Conservation (phyloP, 2,888 invertebrate genomes). For the Mesorhabditis sp. region DNA sequence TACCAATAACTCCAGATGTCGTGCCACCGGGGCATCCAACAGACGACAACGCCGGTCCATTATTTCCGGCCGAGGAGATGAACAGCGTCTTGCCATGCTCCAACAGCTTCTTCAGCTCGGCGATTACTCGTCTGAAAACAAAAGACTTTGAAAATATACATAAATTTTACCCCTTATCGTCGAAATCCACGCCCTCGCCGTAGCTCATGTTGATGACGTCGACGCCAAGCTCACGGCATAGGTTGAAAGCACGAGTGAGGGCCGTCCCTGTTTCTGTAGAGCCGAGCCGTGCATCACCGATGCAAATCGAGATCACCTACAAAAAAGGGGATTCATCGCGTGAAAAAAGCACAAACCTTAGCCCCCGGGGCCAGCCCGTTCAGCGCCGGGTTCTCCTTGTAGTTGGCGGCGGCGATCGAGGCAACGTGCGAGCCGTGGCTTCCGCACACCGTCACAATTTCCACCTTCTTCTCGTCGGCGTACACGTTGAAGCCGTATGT, state of each 20-base stretch:
- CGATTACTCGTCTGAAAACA: slow-evolving; percentile 73
- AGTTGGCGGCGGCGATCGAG: slow-evolving; percentile 86
- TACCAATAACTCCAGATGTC: slow-evolving; percentile 34
- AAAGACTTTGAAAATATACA: slow-evolving; percentile 68
- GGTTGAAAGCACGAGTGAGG: slow-evolving; percentile 74
- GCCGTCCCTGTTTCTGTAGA: slow-evolving; percentile 96
- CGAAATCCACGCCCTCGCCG: slow-evolving; percentile 89
- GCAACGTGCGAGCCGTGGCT: slow-evolving; percentile 97
- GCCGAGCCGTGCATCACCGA: slow-evolving; percentile 78
- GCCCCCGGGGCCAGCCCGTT: slow-evolving; percentile 96
- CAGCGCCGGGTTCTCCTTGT: slow-evolving; percentile 78
- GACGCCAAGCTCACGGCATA: slow-evolving; percentile 62
- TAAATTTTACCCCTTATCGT: slow-evolving; percentile 77
- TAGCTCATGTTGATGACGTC: slow-evolving; percentile 98
- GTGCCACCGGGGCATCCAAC: slow-evolving; percentile 70
- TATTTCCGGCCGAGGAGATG: slow-evolving; percentile 91
- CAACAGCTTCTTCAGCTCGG: slow-evolving; percentile 66
- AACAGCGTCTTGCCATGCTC: slow-evolving; percentile 86
- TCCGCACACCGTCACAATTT: slow-evolving; percentile 82
- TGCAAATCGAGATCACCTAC: slow-evolving; percentile 69
- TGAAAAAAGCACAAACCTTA: slow-evolving; percentile 66
- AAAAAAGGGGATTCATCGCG: not conserved
- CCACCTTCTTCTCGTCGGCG: slow-evolving; percentile 82
- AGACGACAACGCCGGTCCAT: slow-evolving; percentile 86
- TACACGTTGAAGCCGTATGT: slow-evolving; percentile 82